Percentiles rank a stretch among this genome's conserved stretches.
Evolutionary conservation across 1,140 invertebrate species (phyloP).

Genomic region (Acyrthosiphon pisum): DNA sequence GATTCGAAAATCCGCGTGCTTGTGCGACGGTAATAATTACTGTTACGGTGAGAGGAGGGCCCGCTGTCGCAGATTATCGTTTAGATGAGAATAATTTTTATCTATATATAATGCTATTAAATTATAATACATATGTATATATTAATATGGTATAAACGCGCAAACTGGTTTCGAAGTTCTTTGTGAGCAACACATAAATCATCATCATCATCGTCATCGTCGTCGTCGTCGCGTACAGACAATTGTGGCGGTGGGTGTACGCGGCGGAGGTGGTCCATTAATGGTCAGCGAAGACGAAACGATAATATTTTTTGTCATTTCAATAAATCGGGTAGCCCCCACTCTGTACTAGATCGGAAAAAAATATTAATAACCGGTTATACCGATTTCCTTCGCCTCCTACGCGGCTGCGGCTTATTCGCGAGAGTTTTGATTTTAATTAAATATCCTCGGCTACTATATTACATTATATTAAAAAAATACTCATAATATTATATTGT

Average conservation of each 20-base stretch:
- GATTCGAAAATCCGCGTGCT: conserved; percentile 31
- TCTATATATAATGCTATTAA: conserved; percentile 10
- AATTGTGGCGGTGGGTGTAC: neutral
- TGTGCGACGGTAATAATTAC: neutral
- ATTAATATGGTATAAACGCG: neutral
- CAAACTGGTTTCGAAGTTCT: conserved; percentile 45
- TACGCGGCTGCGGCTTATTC: neutral
- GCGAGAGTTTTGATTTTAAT: neutral
- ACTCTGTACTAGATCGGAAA: neutral
- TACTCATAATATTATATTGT: neutral
- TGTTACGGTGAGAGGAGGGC: neutral
- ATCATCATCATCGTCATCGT: neutral
- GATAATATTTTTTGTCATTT: conserved; percentile 54
- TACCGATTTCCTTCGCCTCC: neutral
- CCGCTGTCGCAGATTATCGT: neutral
- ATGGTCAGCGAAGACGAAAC: conserved; percentile 44
- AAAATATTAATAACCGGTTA: conserved; percentile 26
- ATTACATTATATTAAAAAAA: neutral
- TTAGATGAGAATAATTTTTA: conserved; percentile 15
- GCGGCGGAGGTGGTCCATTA: conserved; percentile 36
- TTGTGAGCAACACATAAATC: conserved; percentile 46
- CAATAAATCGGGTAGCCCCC: conserved; percentile 35
- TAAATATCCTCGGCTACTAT: neutral
- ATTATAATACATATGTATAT: neutral
- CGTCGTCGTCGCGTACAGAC: conserved; percentile 3